Percentiles rank a stretch among this genome's conserved stretches.
Conservation (phyloP, 2,888 invertebrate genomes). For the Heliconius erato region DNA sequence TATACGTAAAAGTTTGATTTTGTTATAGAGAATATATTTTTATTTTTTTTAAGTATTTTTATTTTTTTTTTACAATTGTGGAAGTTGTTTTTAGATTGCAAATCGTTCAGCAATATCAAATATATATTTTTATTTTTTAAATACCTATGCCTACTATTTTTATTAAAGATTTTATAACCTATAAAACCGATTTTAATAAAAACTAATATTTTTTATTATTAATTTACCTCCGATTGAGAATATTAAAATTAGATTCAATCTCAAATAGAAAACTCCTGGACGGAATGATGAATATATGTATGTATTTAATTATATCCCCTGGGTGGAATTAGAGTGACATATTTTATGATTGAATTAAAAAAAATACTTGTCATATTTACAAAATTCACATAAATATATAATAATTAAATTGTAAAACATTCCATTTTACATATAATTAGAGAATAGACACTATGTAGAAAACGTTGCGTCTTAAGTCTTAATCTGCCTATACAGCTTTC, state of each 20-base stretch:
- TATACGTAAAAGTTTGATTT: not conserved
- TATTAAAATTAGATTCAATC: too few relatives aligned
- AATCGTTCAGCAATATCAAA: not conserved
- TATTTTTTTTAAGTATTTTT: not conserved
- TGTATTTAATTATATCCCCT: not conserved
- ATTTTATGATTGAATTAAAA: not conserved
- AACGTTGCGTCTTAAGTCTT: not conserved
- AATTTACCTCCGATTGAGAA: not conserved
- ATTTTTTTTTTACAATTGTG: too few relatives aligned
- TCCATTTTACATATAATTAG: too few relatives aligned
- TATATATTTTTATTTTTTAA: too few relatives aligned
- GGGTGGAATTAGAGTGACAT: not conserved
- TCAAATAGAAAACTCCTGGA: too few relatives aligned
- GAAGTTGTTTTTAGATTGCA: not conserved
- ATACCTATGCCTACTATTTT: too few relatives aligned
- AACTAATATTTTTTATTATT: not conserved
- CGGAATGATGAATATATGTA: too few relatives aligned
- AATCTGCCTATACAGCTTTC: conserved; percentile 75
- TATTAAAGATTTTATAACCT: too few relatives aligned
- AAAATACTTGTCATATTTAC: not conserved
- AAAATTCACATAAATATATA: too few relatives aligned
- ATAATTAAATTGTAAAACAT: too few relatives aligned
- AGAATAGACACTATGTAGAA: not conserved
- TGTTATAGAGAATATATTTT: not conserved
- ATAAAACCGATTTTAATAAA: too few relatives aligned